A percentile compares a stretch with the other conserved stretches of the same genome.
These are phyloP conservation scores for Anoplolepis gracilipes DNA, from an alignment of 1,140 invertebrate species.

Conservation along the genomic window DNA sequence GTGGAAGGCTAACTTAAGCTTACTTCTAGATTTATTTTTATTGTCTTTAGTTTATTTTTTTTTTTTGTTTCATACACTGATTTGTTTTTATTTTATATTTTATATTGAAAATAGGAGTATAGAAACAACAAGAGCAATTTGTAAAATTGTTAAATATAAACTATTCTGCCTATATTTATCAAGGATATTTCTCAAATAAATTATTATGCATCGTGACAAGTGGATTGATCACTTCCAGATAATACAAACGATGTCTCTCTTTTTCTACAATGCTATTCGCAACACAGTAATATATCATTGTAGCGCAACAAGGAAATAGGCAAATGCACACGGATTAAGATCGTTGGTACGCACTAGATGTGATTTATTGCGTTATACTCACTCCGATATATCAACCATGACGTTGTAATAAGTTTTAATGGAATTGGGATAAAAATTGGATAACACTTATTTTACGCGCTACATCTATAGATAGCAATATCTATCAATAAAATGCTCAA, in stretches of 20 bases:
- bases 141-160: too few relatives aligned
- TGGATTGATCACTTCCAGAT: conserved; percentile 60
- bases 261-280: conserved; percentile 32
- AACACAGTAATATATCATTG: conserved; percentile 55
- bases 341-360: conserved; percentile 46
- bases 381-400: conserved; percentile 58
- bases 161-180: not conserved
- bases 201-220: conserved; percentile 53
- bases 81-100: not conserved
- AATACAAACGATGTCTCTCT: conserved; percentile 57
- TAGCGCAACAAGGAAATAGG: conserved; percentile 43
- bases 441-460: conserved; percentile 29
- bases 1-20: too few relatives aligned
- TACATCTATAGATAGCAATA: not conserved
- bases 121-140: not conserved
- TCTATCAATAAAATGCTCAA: conserved; percentile 6
- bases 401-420: conserved; percentile 53
- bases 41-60: too few relatives aligned
- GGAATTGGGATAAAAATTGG: conserved; percentile 40
- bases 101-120: not conserved
- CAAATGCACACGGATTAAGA: conserved; percentile 65
- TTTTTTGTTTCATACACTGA: not conserved
- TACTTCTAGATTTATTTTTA: too few relatives aligned
- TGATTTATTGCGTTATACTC: conserved; percentile 64
- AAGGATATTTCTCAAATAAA: conserved; percentile 28